Evolutionary conservation across 2,113 vertebrate genomes (phyloP).

Genomic region (Macaca mulatta): DNA sequence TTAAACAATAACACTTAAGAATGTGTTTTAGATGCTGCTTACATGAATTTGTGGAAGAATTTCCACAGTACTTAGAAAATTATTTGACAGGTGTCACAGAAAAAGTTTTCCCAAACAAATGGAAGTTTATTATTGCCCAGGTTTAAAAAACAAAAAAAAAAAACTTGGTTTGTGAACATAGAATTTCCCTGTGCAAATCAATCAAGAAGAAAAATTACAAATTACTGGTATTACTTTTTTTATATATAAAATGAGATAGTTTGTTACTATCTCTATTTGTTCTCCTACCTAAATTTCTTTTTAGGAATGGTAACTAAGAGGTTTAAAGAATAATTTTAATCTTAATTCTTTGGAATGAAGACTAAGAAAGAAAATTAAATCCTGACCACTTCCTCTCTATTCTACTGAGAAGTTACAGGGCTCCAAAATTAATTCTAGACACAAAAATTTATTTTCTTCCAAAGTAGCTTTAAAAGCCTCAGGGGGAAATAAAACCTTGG

Average conservation of each 20-base stretch:
- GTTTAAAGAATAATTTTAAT: not conserved
- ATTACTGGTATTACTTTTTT: not conserved
- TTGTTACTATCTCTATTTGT: not conserved
- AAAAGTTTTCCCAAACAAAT: not conserved
- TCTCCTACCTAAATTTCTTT: conserved; percentile 32
- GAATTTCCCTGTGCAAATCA: not conserved
- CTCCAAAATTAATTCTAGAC: not conserved
- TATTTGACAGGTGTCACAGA: not conserved
- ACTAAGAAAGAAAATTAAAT: not conserved
- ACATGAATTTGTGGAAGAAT: not conserved
- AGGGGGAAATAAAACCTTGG: not conserved
- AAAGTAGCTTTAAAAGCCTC: not conserved
- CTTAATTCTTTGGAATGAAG: conserved; percentile 5
- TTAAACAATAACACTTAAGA: not conserved
- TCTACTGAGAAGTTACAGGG: not conserved
- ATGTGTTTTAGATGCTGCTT: not conserved
- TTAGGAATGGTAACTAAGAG: not conserved
- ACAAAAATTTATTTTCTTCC: not conserved
- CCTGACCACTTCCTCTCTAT: not conserved
- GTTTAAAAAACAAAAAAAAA: not conserved
- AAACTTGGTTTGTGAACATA: not conserved
- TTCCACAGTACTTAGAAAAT: not conserved
- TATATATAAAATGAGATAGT: not conserved
- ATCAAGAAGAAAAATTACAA: not conserved
- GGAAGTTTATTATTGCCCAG: not conserved